phyloP scores from a whole-genome alignment of 2,113 vertebrate species.

The Eudyptes chrysolophus region DNA sequence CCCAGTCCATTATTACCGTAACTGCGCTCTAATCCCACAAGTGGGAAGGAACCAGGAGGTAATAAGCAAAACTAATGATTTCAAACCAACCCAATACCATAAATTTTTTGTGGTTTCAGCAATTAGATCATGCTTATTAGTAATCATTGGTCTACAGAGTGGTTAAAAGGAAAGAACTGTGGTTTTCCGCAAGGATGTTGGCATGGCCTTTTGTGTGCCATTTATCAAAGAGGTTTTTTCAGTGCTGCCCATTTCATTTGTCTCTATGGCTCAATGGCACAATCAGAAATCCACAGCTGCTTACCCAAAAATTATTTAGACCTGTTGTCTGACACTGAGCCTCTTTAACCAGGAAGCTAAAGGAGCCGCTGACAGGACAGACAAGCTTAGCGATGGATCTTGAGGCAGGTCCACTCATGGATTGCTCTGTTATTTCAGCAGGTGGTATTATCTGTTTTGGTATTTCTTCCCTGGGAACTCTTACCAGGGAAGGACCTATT shows the following conservation, averaged over 20 bases:
- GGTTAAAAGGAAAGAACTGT: neutral
- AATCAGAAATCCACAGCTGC: neutral
- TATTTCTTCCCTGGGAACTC: neutral
- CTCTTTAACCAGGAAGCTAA: neutral
- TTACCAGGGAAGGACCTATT: neutral
- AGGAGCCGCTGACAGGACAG: neutral
- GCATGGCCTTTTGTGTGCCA: neutral
- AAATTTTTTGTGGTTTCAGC: neutral
- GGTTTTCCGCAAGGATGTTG: neutral
- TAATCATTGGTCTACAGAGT: neutral
- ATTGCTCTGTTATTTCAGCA: neutral
- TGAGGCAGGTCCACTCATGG: neutral
- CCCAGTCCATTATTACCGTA: neutral
- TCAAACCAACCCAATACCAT: neutral
- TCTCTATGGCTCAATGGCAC: neutral
- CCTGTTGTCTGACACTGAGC: neutral
- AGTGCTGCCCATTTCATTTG: neutral
- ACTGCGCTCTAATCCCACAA: neutral
- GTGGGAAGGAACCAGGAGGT: neutral
- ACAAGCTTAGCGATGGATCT: neutral
- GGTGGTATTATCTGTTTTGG: neutral
- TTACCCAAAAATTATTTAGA: neutral
- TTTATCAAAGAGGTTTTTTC: neutral
- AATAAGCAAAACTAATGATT: neutral
- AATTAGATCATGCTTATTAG: neutral